phyloP scores from a whole-genome alignment of 2,797 vertebrate species.

The Nasua narica region DNA sequence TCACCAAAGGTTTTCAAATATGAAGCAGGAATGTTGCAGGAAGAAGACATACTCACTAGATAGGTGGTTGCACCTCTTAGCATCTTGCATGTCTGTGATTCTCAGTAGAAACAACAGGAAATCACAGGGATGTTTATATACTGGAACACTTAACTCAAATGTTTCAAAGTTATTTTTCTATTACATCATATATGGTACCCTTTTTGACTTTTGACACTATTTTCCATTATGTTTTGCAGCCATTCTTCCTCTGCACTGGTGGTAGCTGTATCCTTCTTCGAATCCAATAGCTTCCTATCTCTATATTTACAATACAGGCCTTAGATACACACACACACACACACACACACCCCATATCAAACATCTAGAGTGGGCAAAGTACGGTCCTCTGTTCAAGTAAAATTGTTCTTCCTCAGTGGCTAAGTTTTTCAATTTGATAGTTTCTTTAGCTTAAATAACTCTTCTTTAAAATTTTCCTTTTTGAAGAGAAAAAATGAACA shows the following conservation, averaged over 20 bases:
- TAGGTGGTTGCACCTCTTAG: background rate
- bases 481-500: background rate
- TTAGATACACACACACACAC: background rate
- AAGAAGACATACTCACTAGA: background rate
- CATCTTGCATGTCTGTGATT: background rate
- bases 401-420: background rate
- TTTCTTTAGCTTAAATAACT: background rate
- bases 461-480: background rate
- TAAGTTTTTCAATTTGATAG: background rate
- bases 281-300: background rate
- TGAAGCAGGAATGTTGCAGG: background rate
- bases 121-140: background rate
- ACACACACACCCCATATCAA: background rate
- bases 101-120: background rate
- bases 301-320: background rate
- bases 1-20: background rate
- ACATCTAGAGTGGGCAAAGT: background rate
- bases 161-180: background rate
- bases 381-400: background rate
- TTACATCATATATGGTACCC: background rate
- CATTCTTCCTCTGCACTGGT: background rate
- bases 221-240: background rate
- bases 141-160: background rate
- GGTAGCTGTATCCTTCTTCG: background rate
- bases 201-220: background rate